Conservation (phyloP, 2,797 vertebrate genomes). For the Artibeus jamaicensis region DNA sequence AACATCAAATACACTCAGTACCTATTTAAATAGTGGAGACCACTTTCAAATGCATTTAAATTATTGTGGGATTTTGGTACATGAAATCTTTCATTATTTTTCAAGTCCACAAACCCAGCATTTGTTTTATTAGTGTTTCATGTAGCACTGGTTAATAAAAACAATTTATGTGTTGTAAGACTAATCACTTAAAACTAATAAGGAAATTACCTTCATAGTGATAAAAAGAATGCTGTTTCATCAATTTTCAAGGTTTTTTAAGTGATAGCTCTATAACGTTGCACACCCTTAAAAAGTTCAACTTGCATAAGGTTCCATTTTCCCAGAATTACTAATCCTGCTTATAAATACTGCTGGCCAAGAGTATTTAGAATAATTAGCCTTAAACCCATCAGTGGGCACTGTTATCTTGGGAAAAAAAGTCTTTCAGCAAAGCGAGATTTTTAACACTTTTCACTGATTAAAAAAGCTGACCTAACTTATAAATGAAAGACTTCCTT, state of each 20-base stretch:
- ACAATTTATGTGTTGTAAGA: background rate
- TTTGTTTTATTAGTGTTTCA: constrained; percentile 39
- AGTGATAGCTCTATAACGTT: background rate
- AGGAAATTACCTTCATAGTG: constrained; percentile 20
- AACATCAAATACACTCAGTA: background rate
- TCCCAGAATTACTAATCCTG: constrained; percentile 17
- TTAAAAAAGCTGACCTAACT: constrained; percentile 40
- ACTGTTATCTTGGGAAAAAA: background rate
- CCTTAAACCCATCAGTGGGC: background rate
- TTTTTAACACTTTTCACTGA: background rate
- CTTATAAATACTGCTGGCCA: constrained; percentile 13
- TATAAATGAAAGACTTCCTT: constrained; percentile 32
- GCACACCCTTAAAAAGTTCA: background rate
- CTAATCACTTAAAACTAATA: constrained; percentile 32
- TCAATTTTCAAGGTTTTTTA: constrained; percentile 11
- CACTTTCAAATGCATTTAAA: constrained; percentile 6
- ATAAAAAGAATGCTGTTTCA: background rate
- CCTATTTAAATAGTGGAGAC: background rate
- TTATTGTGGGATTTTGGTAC: background rate
- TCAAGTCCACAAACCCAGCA: background rate
- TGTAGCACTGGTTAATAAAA: background rate
- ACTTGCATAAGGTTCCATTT: background rate
- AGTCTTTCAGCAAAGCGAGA: background rate
- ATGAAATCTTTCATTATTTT: background rate
- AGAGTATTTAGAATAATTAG: constrained; percentile 9